Base-by-base conservation (phyloP, 2,888 invertebrate genomes). In the Muschampia plurimacula region DNA sequence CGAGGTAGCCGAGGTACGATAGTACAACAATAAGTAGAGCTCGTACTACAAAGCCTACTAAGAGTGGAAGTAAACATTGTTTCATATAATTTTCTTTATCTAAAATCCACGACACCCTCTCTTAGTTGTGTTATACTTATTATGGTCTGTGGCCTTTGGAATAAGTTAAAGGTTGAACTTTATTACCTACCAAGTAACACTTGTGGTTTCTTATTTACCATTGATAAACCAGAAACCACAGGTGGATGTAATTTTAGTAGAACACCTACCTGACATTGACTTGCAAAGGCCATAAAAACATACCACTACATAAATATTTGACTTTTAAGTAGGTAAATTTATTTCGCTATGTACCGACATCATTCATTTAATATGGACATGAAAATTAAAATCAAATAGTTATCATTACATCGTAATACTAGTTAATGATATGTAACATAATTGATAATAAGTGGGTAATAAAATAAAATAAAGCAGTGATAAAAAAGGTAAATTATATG, bases 171-270 rank as follows among this genome's bases (percentile, higher is more conserved):
- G 49, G 59, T 46, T 60, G 44, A 68, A 46, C 59, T 32, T 46
- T n/a, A 55, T 55, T 55, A 55, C 22, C n/a, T 55, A 55, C n/a
- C 6, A 55, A 32, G 22, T 55, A 55, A 22, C 15, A 15, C 8
- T 55, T 55, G 55, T 22, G 55, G 55, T 55, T 55, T 55, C 55
- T 55, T 22, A 15, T 55, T 55, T 55, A 55, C 22, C 55, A 49
- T 49, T 49, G 66, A 39, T 55, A 52, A 22, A 12, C 15, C n/a
- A 55, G 44, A 66, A 66, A 66, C 66, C 66, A 55, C 66, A 66
- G 55, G 67, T 57, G 39, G 39, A 52, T 57, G 57, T 67, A 15
- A 46, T n/a, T 32, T 49, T 8, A 64, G 64, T 32, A 32, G 32
- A 64, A 64, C 22, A 28, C 15, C n/a, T n/a, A 12, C 9, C n/a